Percentiles rank a stretch among this genome's conserved stretches.
Evolutionary conservation across 2,797 vertebrate genomes (phyloP).

Genomic region (Sebastes ruberrimus): DNA sequence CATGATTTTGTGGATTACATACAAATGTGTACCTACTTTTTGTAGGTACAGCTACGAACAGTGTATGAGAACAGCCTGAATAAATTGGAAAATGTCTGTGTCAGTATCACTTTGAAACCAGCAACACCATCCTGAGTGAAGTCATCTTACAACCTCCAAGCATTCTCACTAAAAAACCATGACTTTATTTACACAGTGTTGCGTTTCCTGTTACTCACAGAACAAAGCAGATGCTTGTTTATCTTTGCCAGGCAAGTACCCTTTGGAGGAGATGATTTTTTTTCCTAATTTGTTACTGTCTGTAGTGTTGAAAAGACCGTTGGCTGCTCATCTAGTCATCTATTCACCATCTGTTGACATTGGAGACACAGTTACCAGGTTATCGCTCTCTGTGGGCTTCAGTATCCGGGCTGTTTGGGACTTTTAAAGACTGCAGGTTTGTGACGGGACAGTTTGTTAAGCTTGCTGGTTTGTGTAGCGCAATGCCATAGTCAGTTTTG

Average conservation of each 20-base stretch:
- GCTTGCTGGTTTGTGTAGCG: slow-evolving; percentile 3
- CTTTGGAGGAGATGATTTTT: slow-evolving; percentile 37
- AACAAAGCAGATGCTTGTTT: slow-evolving; percentile 55
- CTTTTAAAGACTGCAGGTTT: slow-evolving; percentile 17
- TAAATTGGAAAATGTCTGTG: not conserved
- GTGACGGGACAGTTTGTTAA: slow-evolving; percentile 27
- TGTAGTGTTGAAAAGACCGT: slow-evolving; percentile 34
- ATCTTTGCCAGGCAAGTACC: slow-evolving; percentile 28
- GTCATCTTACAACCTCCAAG: not conserved
- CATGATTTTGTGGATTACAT: not conserved
- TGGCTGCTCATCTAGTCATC: slow-evolving; percentile 49
- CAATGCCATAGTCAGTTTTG: slow-evolving; percentile 4
- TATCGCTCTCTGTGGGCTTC: slow-evolving; percentile 24
- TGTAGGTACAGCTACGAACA: not conserved
- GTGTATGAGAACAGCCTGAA: not conserved
- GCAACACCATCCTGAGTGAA: not conserved
- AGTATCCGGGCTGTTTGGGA: not conserved
- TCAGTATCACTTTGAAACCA: not conserved
- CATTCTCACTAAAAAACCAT: not conserved
- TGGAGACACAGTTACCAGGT: slow-evolving; percentile 44
- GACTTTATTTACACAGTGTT: slow-evolving; percentile 16
- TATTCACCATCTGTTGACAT: slow-evolving; percentile 60
- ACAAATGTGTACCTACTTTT: not conserved
- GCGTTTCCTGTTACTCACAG: slow-evolving; percentile 20
- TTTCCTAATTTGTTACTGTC: slow-evolving; percentile 45